Evolutionary conservation across 2,888 invertebrate species (phyloP).

Genomic region (Megastigmus dorsalis): DNA sequence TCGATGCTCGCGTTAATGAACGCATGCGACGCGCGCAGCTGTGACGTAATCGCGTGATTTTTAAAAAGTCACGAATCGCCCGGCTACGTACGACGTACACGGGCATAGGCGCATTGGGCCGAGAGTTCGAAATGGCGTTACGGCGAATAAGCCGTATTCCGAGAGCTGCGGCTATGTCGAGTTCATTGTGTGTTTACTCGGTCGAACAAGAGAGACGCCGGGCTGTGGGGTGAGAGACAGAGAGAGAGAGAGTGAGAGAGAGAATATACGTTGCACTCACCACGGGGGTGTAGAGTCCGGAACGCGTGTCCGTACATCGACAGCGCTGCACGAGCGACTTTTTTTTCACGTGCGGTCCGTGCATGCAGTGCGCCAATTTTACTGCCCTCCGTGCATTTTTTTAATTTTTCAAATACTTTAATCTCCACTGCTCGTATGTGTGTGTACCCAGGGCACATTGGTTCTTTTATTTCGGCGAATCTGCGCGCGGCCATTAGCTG

Average conservation of each 20-base stretch:
- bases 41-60: slow-evolving; percentile 71
- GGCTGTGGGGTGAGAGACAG: neutral
- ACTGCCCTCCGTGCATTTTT: too few species aligned
- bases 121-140: slow-evolving; percentile 63
- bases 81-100: too few species aligned
- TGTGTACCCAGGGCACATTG: too few species aligned
- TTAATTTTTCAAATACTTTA: too few species aligned
- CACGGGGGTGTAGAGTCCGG: slow-evolving; percentile 62
- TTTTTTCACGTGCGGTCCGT: slow-evolving; percentile 68
- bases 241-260: slow-evolving; percentile 11
- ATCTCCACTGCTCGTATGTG: too few species aligned
- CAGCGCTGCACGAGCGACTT: slow-evolving; percentile 62
- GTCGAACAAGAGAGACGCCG: slow-evolving; percentile 47
- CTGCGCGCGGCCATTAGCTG: too few species aligned
- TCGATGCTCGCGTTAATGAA: slow-evolving; percentile 60
- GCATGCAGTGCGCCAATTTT: too few species aligned
- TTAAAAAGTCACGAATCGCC: slow-evolving; percentile 72
- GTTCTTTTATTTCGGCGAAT: too few species aligned
- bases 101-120: slow-evolving; percentile 56
- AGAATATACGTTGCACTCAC: slow-evolving; percentile 48
- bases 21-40: slow-evolving; percentile 58
- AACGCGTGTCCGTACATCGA: slow-evolving; percentile 70
- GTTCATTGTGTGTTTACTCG: slow-evolving; percentile 67
- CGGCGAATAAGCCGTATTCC: slow-evolving; percentile 62
- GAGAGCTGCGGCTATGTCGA: slow-evolving; percentile 24